These are phyloP conservation scores for Sisyra nigra DNA, from an alignment of 2,888 invertebrate species.

Conservation along the genomic window DNA sequence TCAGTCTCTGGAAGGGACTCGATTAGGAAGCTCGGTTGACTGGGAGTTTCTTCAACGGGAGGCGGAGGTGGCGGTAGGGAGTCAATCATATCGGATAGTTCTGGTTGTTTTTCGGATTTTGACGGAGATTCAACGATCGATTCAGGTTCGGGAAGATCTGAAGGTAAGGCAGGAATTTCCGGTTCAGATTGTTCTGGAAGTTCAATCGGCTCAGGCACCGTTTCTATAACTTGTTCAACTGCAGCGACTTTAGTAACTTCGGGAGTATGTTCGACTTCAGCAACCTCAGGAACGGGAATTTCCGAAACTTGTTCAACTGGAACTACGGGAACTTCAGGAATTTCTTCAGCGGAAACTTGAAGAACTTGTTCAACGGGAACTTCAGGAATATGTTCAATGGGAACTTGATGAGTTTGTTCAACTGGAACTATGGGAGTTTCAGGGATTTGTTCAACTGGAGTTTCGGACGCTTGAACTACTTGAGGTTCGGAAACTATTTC, in stretches of 20 bases:
- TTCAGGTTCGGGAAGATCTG: constrained; percentile 1
- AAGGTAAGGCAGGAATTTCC: not conserved
- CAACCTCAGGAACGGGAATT: not conserved
- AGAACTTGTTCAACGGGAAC: too few relatives aligned
- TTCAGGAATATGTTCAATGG: too few relatives aligned
- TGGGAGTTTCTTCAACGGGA: not conserved
- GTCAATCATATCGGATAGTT: not conserved
- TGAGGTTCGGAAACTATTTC: too few relatives aligned
- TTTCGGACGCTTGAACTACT: too few relatives aligned
- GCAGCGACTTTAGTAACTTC: not conserved
- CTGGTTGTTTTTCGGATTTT: not conserved
- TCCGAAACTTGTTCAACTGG: not conserved
- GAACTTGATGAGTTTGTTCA: too few relatives aligned
- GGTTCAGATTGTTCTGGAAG: not conserved
- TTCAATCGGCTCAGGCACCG: not conserved
- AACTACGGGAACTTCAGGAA: not conserved
- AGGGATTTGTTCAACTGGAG: too few relatives aligned
- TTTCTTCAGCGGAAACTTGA: not conserved
- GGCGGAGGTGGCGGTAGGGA: not conserved
- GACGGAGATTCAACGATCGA: not conserved
- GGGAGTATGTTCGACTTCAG: too few relatives aligned
- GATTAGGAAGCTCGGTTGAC: not conserved
- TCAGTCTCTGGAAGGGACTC: not conserved
- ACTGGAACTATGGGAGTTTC: too few relatives aligned
- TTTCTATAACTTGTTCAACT: not conserved